phyloP scores from a whole-genome alignment of 2,888 invertebrate genomes.

The Dolichomitus sp. region DNA sequence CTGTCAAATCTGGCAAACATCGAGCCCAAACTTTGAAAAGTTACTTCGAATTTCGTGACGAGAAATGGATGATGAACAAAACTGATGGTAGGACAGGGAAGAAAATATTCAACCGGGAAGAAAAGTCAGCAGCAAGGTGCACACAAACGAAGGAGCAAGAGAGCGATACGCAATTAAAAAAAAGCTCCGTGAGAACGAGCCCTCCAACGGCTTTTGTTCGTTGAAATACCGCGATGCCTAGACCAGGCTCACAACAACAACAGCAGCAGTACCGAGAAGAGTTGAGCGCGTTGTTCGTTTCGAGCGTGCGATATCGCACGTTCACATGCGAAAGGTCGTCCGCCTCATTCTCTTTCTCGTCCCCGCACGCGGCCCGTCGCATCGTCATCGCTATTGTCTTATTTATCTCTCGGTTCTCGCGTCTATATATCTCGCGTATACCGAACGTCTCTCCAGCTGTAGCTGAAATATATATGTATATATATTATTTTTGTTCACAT shows the following conservation, averaged over 20 bases:
- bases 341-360: constrained; percentile 36
- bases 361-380: constrained; percentile 28
- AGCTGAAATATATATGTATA: constrained; percentile 31
- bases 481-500: constrained; percentile 12
- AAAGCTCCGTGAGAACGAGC: constrained; percentile 47
- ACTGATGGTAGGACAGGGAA: neutral
- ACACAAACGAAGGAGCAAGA: constrained; percentile 36
- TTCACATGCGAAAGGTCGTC: constrained; percentile 56
- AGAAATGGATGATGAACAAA: neutral
- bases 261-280: constrained; percentile 33
- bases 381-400: constrained; percentile 61
- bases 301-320: constrained; percentile 59
- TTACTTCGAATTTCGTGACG: neutral
- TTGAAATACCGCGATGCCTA: constrained; percentile 57
- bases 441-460: neutral
- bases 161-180: constrained; percentile 63
- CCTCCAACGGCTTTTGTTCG: constrained; percentile 62
- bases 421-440: constrained; percentile 13
- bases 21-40: neutral
- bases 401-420: constrained; percentile 46
- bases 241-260: constrained; percentile 35
- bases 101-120: neutral
- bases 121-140: constrained; percentile 6
- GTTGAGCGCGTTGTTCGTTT: constrained; percentile 58
- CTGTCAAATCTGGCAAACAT: neutral